Conservation (phyloP, 2,888 invertebrate genomes). For the Epirrhoe tristata region DNA sequence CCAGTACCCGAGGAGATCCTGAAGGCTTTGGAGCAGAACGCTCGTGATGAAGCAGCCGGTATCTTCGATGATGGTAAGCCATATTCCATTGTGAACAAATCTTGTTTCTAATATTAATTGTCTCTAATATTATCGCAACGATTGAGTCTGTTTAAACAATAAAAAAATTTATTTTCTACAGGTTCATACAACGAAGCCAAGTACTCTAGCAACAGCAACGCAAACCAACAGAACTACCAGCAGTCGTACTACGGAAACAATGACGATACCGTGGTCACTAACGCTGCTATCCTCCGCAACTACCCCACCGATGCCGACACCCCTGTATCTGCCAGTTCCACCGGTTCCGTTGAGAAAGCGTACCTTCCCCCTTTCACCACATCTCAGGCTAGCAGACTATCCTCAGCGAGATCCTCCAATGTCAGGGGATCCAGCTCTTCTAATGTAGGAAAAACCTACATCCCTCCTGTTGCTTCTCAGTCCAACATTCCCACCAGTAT, state of each 20-base stretch:
- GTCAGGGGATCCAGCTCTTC: neutral
- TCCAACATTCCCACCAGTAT: neutral
- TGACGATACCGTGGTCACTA: slow-evolving; percentile 61
- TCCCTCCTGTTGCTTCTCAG: neutral
- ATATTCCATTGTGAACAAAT: neutral
- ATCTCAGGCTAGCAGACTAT: neutral
- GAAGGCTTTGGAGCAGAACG: slow-evolving; percentile 75
- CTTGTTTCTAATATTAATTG: no score
- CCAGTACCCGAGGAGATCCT: slow-evolving; percentile 76
- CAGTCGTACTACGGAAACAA: slow-evolving; percentile 43
- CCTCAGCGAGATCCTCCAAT: neutral
- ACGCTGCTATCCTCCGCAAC: slow-evolving; percentile 52
- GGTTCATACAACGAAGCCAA: slow-evolving; percentile 74
- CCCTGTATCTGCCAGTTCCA: slow-evolving; percentile 12
- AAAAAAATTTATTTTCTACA: slow-evolving; percentile 37
- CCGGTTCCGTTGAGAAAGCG: slow-evolving; percentile 49
- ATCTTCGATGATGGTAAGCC: slow-evolving; percentile 75
- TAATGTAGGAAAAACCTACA: neutral
- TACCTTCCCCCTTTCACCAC: slow-evolving; percentile 62
- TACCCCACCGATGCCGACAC: slow-evolving; percentile 24
- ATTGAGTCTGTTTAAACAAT: neutral
- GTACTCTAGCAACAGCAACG: slow-evolving; percentile 50
- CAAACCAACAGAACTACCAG: slow-evolving; percentile 39
- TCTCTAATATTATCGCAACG: neutral
- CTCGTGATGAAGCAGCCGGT: slow-evolving; percentile 76